Evolutionary conservation across 1,140 invertebrate genomes (phyloP), one percentile per base, ranked within the genome.

Genomic region (Ceratosolen solmsi): DNA sequence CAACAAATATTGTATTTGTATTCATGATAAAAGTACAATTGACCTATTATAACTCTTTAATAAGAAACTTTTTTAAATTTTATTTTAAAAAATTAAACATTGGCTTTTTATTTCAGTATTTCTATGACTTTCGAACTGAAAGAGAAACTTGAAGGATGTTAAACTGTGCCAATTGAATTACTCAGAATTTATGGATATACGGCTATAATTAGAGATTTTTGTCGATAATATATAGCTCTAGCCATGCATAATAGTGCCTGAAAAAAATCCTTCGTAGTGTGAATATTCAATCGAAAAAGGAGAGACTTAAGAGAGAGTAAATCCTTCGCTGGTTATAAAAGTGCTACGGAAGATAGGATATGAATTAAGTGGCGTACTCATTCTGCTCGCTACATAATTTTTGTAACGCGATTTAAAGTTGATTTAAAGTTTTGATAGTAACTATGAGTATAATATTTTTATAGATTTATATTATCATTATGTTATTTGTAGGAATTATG

Each of bases 91-190:
- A 46, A 46, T 46, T n/a, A n/a, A n/a, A n/a, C n/a, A n/a, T n/a
- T n/a, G n/a, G 13, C 13, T 46, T 7, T 46, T 46, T 72, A 65
- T 90, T 88, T 70, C 87, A 92, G 91, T 92, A 90, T 86, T 89
- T 86, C 82, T 92, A 92, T 54, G 92, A 92, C 65, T 92, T 92
- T 82, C 90, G 91, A 77, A 89, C 90, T 13, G 92, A 92, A 82
- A 87, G 89, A 82, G 89, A 92, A 86, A 92, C 91, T 85, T 92
- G 89, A 91, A 87, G 22, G 79, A 82, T 79, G 85, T 82, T 51
- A 36, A 72, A 79, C 80, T 74, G 86, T 89, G 87, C 88, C 89
- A 90, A 88, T 89, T 83, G 85, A 88, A 87, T 89, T 89, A 86
- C 85, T 84, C 82, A 84, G 77, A 85, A 84, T 56, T 11, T 80